These are phyloP conservation scores for Platysternon megacephalum DNA, from an alignment of 2,113 vertebrate genomes.

Conservation along the genomic window DNA sequence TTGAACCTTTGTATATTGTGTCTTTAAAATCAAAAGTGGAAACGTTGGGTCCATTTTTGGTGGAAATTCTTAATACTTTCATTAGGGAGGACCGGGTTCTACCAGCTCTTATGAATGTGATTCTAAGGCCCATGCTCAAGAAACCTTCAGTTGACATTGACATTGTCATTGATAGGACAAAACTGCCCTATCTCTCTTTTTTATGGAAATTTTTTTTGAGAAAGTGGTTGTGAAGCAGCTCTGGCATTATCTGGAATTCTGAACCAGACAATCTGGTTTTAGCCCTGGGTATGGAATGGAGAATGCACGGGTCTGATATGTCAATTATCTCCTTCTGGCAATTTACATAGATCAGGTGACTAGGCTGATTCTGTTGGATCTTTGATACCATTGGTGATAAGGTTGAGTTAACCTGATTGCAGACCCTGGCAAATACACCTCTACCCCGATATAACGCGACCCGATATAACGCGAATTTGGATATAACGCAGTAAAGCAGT, in stretches of 20 bases:
- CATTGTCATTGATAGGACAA: not conserved
- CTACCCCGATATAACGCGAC: too few species aligned
- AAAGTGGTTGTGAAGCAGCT: not conserved
- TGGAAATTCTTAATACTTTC: not conserved
- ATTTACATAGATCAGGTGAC: not conserved
- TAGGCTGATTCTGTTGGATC: not conserved
- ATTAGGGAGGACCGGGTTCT: not conserved
- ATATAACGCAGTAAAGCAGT: too few species aligned
- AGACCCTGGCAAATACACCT: not conserved
- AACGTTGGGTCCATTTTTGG: not conserved
- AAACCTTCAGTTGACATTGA: not conserved
- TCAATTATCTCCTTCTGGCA: not conserved
- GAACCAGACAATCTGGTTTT: not conserved
- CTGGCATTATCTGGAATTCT: not conserved
- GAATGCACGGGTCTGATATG: not conserved
- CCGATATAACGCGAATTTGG: too few species aligned
- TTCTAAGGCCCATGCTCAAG: not conserved
- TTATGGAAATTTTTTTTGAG: not conserved
- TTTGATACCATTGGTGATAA: not conserved
- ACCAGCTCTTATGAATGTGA: not conserved
- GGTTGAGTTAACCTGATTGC: not conserved
- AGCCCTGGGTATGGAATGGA: not conserved
- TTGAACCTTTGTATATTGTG: not conserved
- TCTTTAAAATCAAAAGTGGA: not conserved
- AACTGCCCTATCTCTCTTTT: not conserved